Base-by-base conservation (phyloP, 2,797 vertebrate species). In the Florisuga fusca region DNA sequence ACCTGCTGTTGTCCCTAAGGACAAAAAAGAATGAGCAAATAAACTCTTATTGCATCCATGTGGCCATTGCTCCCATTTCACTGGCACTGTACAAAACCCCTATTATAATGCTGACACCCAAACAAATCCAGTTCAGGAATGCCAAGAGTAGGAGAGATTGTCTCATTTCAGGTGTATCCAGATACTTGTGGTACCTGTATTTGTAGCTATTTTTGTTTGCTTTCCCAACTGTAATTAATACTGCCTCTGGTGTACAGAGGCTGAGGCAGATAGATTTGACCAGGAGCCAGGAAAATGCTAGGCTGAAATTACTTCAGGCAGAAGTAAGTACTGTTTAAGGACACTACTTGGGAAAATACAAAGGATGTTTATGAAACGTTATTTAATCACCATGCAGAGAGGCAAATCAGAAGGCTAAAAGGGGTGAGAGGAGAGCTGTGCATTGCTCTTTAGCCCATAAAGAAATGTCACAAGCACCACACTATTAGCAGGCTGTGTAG, bases 361-460 rank as follows among this genome's bases (percentile, higher is more conserved):
- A 69, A 64, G 43, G 41, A 50, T 87, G 76, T 94, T 96, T 95
- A 89, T 0, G 9, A 93, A 66, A 78, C 57, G 45, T 50, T 50
- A 84, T 61, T 95, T 95, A 90, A 95, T 96, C 93, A 94, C 67
- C 68, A 53, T n/a, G 33, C 46, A 94, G 63, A 61, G 71, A 92
- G 50, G 66, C 61, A 95, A 89, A 95, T 87, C 72, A 92, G 45
- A 84, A 95, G 48, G 68, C 81, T 94, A 89, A 95, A 96, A 93
- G 72, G 69, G 76, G 63, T 69, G 83, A 90, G 74, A 76, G 46
- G 34, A 94, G 73, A 82, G 83, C 58, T 93, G 25, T 46, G 34
- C 72, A 67, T 57, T 94, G 71, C 66, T 94, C 80, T 86, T 63
- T 53, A 75, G 67, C 61, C 78, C 89, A 79, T 90, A 89, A 93